A percentile compares a stretch with the other conserved stretches of the same genome.
These are phyloP conservation scores for Sisyra nigra DNA, from an alignment of 2,888 invertebrate genomes.

Conservation along the genomic window DNA sequence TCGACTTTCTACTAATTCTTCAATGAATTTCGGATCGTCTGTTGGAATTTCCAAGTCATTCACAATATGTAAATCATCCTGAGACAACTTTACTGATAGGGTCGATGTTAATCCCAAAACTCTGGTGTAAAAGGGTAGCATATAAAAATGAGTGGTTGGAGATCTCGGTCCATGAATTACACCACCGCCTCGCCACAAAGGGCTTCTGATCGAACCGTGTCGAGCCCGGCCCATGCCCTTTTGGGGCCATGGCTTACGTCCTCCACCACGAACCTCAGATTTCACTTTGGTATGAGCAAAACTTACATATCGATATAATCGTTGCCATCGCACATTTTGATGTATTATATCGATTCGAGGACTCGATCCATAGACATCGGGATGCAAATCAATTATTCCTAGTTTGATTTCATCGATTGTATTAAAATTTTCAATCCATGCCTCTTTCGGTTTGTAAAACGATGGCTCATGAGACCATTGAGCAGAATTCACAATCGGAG, in stretches of 20 bases:
- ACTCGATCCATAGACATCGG: slow-evolving; percentile 63
- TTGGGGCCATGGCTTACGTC: slow-evolving; percentile 92
- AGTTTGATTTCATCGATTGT: slow-evolving; percentile 58
- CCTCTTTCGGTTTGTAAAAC: slow-evolving; percentile 51
- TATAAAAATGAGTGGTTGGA: slow-evolving; percentile 81
- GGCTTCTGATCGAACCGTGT: slow-evolving; percentile 85
- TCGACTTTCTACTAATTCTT: slow-evolving; percentile 63
- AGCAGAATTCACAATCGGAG: too few relatives aligned
- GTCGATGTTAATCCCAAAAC: slow-evolving; percentile 67
- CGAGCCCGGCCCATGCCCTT: slow-evolving; percentile 83
- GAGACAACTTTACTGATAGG: slow-evolving; percentile 81
- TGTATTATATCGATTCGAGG: slow-evolving; percentile 80
- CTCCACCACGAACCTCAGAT: slow-evolving; percentile 79
- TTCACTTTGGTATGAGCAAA: slow-evolving; percentile 63
- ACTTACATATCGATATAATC: slow-evolving; percentile 61
- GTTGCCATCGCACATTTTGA: slow-evolving; percentile 77
- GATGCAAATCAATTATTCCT: slow-evolving; percentile 81
- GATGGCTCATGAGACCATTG: slow-evolving; percentile 21
- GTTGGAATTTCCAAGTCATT: slow-evolving; percentile 73
- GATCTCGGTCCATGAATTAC: slow-evolving; percentile 80
- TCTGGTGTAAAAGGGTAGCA: slow-evolving; percentile 68
- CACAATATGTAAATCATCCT: slow-evolving; percentile 89
- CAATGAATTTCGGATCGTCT: slow-evolving; percentile 59
- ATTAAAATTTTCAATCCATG: slow-evolving; percentile 76
- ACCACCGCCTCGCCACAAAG: slow-evolving; percentile 73